These are phyloP conservation scores for Takifugu flavidus DNA, from an alignment of 2,113 vertebrate species.

Conservation along the genomic window DNA sequence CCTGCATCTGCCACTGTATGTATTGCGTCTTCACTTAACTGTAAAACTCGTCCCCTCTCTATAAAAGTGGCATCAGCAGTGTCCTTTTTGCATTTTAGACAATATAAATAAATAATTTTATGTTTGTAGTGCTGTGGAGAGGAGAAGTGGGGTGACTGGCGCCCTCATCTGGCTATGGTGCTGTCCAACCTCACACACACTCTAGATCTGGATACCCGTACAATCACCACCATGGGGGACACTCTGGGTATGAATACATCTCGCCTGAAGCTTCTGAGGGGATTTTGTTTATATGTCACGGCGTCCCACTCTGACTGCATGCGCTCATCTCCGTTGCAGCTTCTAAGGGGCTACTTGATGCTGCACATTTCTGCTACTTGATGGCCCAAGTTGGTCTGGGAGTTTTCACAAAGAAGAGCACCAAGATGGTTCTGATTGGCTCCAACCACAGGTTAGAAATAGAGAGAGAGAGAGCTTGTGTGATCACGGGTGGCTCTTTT, in stretches of 20 bases:
- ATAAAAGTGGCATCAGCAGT: not conserved
- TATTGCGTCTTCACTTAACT: not conserved
- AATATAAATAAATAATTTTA: not conserved
- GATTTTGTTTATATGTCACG: not conserved
- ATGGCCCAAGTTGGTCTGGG: conserved; percentile 95
- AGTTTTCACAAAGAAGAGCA: conserved; percentile 89
- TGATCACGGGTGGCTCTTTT: not conserved
- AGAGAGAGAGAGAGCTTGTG: not conserved
- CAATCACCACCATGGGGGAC: conserved; percentile 95
- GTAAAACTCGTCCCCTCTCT: not conserved
- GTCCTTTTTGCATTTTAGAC: not conserved
- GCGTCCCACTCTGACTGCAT: not conserved
- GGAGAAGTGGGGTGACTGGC: conserved; percentile 98
- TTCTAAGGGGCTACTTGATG: conserved; percentile 90
- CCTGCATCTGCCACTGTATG: conserved; percentile 92
- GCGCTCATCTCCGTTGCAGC: conserved; percentile 63
- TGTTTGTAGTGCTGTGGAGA: conserved; percentile 90
- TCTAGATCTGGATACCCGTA: conserved; percentile 86
- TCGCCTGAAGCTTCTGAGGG: no score
- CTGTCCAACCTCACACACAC: conserved; percentile 91
- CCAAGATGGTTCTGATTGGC: conserved; percentile 93
- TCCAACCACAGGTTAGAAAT: conserved; percentile 88
- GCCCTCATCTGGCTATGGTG: conserved; percentile 96
- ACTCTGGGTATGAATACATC: conserved; percentile 83
- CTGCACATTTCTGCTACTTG: conserved; percentile 96